Conservation (phyloP, 2,888 invertebrate species). For the Drosophila robusta region DNA sequence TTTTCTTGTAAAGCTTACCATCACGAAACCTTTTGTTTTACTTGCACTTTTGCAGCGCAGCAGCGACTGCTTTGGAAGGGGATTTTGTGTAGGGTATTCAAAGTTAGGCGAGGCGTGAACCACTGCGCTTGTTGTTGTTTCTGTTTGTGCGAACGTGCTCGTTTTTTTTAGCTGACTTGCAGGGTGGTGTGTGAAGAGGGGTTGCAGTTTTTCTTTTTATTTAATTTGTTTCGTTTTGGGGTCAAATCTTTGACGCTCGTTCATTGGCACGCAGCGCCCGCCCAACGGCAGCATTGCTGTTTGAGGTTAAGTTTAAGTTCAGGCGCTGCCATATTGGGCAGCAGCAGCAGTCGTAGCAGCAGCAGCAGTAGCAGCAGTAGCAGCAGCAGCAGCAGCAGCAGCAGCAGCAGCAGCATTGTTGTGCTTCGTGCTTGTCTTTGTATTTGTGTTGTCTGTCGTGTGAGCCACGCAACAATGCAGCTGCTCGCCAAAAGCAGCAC, state of each 20-base stretch:
- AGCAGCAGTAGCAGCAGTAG: too few species aligned
- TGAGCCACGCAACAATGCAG: slow-evolving; percentile 45
- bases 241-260: slow-evolving; percentile 43
- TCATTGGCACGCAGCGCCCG: slow-evolving; percentile 35
- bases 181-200: background rate
- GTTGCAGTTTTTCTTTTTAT: background rate
- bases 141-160: slow-evolving; percentile 10
- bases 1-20: too few species aligned
- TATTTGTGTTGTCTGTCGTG: slow-evolving; percentile 29
- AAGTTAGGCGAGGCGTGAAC: background rate
- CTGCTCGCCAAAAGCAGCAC: slow-evolving; percentile 29
- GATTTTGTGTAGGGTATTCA: background rate
- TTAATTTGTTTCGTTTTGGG: slow-evolving; percentile 11
- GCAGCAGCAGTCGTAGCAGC: too few species aligned
- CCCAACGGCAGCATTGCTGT: slow-evolving; percentile 28
- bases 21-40: too few species aligned
- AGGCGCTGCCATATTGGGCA: slow-evolving; percentile 60
- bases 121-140: slow-evolving; percentile 1
- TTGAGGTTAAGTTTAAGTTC: slow-evolving; percentile 66
- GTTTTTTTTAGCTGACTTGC: background rate
- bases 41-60: too few species aligned
- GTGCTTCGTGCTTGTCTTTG: slow-evolving; percentile 21
- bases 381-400: slow-evolving; percentile 28
- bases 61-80: too few species aligned
- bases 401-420: slow-evolving; percentile 27